Conservation (phyloP, 2,113 vertebrate genomes). For the Odobenus rosmarus region DNA sequence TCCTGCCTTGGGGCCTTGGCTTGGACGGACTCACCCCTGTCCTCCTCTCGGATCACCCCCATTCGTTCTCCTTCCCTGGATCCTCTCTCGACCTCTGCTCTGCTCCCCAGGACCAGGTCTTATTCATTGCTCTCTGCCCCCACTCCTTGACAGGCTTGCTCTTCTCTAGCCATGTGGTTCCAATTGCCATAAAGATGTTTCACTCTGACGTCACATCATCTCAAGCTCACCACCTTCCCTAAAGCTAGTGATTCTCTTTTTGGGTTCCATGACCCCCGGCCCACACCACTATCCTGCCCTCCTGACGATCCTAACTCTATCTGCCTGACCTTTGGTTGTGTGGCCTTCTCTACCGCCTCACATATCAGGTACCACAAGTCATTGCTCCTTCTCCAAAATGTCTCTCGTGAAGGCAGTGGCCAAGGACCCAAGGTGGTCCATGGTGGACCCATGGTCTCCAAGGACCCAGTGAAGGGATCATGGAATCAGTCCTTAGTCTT, state of each 20-base stretch:
- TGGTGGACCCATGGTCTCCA: neutral
- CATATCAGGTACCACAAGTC: neutral
- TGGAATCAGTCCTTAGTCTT: neutral
- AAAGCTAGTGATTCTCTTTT: slow-evolving; percentile 21
- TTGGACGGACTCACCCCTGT: neutral
- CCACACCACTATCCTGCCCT: neutral
- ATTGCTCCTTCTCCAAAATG: slow-evolving; percentile 12
- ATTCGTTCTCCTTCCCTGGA: neutral
- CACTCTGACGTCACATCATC: neutral
- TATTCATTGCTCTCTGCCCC: neutral
- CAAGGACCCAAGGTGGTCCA: neutral
- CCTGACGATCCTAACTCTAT: neutral
- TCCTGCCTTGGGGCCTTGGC: neutral
- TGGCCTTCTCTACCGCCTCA: neutral
- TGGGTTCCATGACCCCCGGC: neutral
- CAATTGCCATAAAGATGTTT: neutral
- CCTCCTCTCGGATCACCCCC: neutral
- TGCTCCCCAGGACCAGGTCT: neutral
- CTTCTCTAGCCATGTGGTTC: neutral
- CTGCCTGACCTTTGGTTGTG: neutral
- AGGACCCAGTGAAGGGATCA: neutral
- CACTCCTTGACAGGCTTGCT: neutral
- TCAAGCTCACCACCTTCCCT: neutral
- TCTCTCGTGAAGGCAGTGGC: neutral
- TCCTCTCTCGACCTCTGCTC: neutral